Base-by-base conservation (phyloP, 2,797 vertebrate species). In the Cirrhinus molitorella region DNA sequence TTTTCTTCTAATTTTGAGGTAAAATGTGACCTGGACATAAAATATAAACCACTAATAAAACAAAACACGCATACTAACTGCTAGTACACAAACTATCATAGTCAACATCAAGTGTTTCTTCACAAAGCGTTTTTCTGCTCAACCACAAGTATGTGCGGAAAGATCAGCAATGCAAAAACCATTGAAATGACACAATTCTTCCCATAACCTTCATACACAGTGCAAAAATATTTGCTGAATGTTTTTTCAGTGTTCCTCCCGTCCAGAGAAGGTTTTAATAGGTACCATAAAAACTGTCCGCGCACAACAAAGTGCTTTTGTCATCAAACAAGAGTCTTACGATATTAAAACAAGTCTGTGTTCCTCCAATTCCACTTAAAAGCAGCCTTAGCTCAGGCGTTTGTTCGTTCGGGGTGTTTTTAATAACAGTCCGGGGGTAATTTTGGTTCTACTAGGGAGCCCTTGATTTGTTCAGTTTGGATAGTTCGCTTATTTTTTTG, bases 191-290 rank as follows among this genome's bases (percentile, higher is more conserved):
- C 34, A 71, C 53, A 57, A 37, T 13, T n/a, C 13, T 61, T 25
- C 40, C 25, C n/a, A 37, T 53, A 14, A 31, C 23, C 4, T 31
- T n/a, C 51, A 16, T 16, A 23, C 28, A 23, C 9, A 13, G 31
- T 4, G 6, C 37, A 80, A 72, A 63, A 49, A 4, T 23, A 65
- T 23, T 25, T 47, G 23, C 67, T 3, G 43, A 65, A 51, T 2
- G 31, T 61, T 81, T n/a, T n/a, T 10, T 13, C 47, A 13, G 47
- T n/a, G n/a, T 45, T 51, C 16, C 45, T 73, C 21, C 23, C 75
- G 19, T 51, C 55, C 70, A 66, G n/a, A 81, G 84, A 72, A 70
- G 8, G 76, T 63, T 79, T 74, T 43, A 73, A 78, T 34, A 74
- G 71, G 63, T 40, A 66, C 25, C 21, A 55, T 81, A 68, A 61